A percentile compares a stretch with the other conserved stretches of the same genome.
Conservation (phyloP, 2,888 invertebrate genomes). For the Zele albiditarsus region DNA sequence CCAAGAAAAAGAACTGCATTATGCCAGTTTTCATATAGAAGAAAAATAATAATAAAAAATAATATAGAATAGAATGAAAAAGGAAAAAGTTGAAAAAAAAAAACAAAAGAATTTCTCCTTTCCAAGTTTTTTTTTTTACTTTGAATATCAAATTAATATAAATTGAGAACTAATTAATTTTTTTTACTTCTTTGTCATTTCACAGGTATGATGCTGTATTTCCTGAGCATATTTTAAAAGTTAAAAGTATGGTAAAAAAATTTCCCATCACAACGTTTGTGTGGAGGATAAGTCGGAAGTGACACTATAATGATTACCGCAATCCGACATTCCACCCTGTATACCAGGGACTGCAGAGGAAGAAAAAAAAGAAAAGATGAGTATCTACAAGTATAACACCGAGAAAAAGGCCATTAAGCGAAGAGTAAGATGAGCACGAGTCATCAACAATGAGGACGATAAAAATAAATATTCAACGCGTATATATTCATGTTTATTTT, state of each 20-base stretch:
- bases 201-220: background rate
- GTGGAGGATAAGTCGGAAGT: background rate
- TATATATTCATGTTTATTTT: background rate
- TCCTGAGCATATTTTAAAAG: background rate
- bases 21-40: background rate
- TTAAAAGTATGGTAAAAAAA: too few species aligned
- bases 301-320: background rate
- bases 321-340: background rate
- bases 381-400: background rate
- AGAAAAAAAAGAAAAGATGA: background rate
- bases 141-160: background rate
- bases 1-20: slow-evolving; percentile 5
- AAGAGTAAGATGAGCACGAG: background rate
- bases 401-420: background rate
- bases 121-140: background rate
- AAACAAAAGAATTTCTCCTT: too few species aligned
- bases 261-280: too few species aligned
- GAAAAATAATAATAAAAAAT: background rate
- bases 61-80: background rate
- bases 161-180: background rate
- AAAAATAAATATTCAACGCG: background rate
- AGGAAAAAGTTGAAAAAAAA: background rate
- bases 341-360: background rate
- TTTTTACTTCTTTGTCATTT: background rate
- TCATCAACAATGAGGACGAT: background rate